Base-by-base conservation (phyloP, 2,797 vertebrate genomes). In the Sebastes iracundus region DNA sequence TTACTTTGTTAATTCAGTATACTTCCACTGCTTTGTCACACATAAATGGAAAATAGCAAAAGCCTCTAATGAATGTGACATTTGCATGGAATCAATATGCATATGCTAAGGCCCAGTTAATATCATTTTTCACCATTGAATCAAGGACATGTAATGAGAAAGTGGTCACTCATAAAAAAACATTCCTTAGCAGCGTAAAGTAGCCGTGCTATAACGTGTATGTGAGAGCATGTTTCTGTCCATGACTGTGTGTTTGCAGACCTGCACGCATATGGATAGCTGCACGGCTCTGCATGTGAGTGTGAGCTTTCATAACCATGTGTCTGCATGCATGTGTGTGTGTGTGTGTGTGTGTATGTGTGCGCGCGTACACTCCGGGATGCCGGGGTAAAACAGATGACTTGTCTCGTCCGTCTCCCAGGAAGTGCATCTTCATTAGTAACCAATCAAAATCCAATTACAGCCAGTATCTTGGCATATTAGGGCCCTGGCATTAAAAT, bases 371-470 rank as follows among this genome's bases (percentile, higher is more conserved):
- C 62, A 33, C 71, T 22, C 18, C 12, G 38, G 70, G 77, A 74
- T 61, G 77, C 86, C 65, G 73, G 81, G 82, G 64, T 91, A 91
- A 92, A 94, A 92, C 91, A 93, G 91, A 95, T 93, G 92, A 95
- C 92, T 94, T 92, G 92, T 93, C 90, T 90, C 84, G 85, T 93
- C 92, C 85, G 81, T 95, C 90, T 94, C 92, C 80, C 86, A 93
- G 95, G 91, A 94, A 93, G 94, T 95, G 93, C 93, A 95, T 95
- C 95, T 95, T 95, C 94, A 95, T 96, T 96, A 95, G 95, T 88
- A 91, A 95, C 95, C 94, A 95, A 96, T 96, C 96, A 96, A 94
- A 96, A 96, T 96, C 95, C 95, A 95, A 96, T 96, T 95, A 95
- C 90, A 90, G 92, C 82, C 82, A 82, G 94, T 94, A 95, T 95